Base-by-base conservation (phyloP, 2,797 vertebrate genomes). In the Vipera latastei region DNA sequence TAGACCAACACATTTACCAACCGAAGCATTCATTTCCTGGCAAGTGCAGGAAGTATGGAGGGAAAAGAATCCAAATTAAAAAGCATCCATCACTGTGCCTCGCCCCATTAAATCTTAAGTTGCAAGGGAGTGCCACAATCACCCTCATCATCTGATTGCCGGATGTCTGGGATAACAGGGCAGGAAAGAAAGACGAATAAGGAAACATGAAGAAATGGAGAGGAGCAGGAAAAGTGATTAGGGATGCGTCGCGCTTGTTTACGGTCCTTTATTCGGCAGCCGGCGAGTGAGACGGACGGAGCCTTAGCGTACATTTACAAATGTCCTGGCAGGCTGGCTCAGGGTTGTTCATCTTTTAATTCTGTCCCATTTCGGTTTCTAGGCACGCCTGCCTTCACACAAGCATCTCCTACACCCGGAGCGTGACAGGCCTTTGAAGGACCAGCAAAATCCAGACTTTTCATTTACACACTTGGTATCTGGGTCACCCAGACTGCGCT, bases 321-420 rank as follows among this genome's bases (percentile, higher is more conserved):
- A 96, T 92, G 8, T 95, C 93, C 97, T 96, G 96, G 96, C 96
- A 97, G 96, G 96, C 97, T 95, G 93, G 96, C 91, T 96, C 95
- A 90, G 95, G 96, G 95, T 97, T 96, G 97, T 97, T 97, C 97
- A 97, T 97, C 96, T 97, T 97, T 97, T 97, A 96, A 96, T 97
- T 94, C 96, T 48, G 73, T 69, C 90, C 93, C 95, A 92, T 95
- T 97, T 97, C 94, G 89, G 95, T 96, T 96, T 95, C 96, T 94
- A 91, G 65, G 90, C 92, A 85, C 61, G 59, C 51, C 73, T 12
- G 38, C 20, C 48, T 48, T 44, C 38, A 9, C 73, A 83, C 73
- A 22, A 11, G 73, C 38, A 25, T 83, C 73, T 83, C 20, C 73
- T 94, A 91, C 95, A 95, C 93, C 2, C 38, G 0, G 38, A 60